Evolutionary conservation across 2,888 invertebrate species (phyloP).

Genomic region (Xestoiulus laeticollis): DNA sequence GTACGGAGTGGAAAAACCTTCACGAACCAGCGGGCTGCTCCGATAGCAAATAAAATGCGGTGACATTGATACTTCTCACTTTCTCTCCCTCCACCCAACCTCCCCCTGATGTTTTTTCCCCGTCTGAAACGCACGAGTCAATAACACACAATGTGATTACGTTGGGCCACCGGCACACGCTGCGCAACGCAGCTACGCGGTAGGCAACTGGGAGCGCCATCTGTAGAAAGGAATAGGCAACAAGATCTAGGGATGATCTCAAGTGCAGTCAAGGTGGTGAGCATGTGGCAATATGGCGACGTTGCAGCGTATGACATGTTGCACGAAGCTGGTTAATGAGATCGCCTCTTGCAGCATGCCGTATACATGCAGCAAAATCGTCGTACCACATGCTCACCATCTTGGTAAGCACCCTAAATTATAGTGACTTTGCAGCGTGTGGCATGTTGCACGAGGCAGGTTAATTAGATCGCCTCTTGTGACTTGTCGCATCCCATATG

Average conservation of each 20-base stretch:
- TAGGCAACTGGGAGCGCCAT: not conserved
- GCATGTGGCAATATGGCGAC: no score
- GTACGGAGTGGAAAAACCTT: not conserved
- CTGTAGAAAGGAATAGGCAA: not conserved
- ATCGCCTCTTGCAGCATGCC: no score
- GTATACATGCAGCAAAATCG: no score
- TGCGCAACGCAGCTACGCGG: not conserved
- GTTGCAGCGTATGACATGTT: no score
- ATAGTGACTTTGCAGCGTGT: no score
- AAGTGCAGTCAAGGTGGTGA: no score
- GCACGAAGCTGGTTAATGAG: no score
- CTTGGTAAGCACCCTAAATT: no score
- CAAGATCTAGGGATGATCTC: not conserved
- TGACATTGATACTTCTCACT: slow-evolving; percentile 12
- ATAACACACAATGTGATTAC: not conserved
- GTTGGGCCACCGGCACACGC: not conserved
- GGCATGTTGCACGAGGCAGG: no score
- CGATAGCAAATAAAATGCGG: slow-evolving; percentile 14
- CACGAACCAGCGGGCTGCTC: not conserved
- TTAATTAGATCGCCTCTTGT: no score
- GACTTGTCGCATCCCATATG: no score
- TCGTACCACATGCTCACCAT: no score
- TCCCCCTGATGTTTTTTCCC: not conserved
- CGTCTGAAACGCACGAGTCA: not conserved
- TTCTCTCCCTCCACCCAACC: not conserved